Percentiles rank a stretch among this genome's conserved stretches.
phyloP scores from a whole-genome alignment of 1,140 invertebrate genomes.

The Monochamus saltuarius region DNA sequence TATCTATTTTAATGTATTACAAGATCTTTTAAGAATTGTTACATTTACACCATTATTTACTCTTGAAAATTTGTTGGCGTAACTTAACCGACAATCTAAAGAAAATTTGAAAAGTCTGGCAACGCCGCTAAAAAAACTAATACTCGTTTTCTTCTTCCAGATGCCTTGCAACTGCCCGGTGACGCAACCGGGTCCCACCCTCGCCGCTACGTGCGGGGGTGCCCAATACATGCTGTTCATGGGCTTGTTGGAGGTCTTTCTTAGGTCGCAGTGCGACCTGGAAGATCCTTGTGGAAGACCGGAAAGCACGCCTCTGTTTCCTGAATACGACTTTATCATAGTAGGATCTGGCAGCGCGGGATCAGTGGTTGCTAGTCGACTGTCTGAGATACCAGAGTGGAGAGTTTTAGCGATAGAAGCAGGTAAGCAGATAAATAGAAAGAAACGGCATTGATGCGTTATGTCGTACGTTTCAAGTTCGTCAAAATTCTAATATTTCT shows the following conservation, averaged over 20 bases:
- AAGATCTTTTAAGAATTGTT: no score
- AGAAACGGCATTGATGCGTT: neutral
- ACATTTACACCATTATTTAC: no score
- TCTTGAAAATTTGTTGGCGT: no score
- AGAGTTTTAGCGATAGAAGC: slow-evolving; percentile 82
- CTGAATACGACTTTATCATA: slow-evolving; percentile 80
- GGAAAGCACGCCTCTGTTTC: slow-evolving; percentile 47
- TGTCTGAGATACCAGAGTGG: slow-evolving; percentile 76
- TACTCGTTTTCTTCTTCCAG: slow-evolving; percentile 16
- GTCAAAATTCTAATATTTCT: no score
- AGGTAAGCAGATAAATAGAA: slow-evolving; percentile 50
- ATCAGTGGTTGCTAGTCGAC: slow-evolving; percentile 75
- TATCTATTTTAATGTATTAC: no score
- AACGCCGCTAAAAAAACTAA: neutral
- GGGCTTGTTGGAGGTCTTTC: slow-evolving; percentile 80
- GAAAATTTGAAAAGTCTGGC: no score
- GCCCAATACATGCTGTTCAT: slow-evolving; percentile 83
- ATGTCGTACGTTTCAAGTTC: neutral
- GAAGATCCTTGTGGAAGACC: slow-evolving; percentile 78
- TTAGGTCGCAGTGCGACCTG: slow-evolving; percentile 76
- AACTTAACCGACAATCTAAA: no score
- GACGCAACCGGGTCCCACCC: slow-evolving; percentile 72
- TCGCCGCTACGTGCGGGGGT: slow-evolving; percentile 78
- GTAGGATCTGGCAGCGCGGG: slow-evolving; percentile 88
- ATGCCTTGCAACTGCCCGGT: slow-evolving; percentile 63